These are phyloP conservation scores for Drosophila koepferae DNA, from an alignment of 2,888 invertebrate species.

Conservation along the genomic window DNA sequence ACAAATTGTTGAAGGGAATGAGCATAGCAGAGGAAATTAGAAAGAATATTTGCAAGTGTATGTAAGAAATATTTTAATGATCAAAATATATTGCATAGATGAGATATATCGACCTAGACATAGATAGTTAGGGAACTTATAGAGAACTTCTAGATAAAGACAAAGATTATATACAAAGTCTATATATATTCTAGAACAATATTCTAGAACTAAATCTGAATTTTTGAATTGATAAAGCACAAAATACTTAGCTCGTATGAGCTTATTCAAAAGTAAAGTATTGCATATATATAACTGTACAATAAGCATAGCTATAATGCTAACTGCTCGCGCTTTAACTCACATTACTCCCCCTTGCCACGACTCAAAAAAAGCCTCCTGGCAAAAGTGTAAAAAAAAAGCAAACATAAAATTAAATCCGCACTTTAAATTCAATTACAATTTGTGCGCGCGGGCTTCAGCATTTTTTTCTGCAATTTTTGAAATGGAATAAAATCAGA, in stretches of 20 bases:
- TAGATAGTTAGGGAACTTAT: background rate
- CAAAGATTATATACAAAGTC: no score
- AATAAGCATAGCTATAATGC: background rate
- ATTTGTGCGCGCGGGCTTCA: conserved; percentile 45
- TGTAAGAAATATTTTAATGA: background rate
- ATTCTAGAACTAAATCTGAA: no score
- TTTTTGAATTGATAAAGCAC: no score
- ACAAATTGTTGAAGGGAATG: conserved; percentile 19
- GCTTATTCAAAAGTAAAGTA: background rate
- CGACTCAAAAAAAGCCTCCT: background rate
- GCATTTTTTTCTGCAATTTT: background rate
- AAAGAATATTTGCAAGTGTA: background rate
- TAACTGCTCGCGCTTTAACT: background rate
- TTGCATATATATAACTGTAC: background rate
- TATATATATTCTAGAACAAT: no score
- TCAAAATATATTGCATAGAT: background rate
- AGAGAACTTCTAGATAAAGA: no score
- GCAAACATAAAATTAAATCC: conserved; percentile 61
- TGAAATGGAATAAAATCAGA: conserved; percentile 5
- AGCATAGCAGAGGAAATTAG: conserved; percentile 5
- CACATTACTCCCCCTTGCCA: background rate
- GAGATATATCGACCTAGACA: background rate
- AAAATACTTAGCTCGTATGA: background rate
- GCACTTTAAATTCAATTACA: conserved; percentile 81
- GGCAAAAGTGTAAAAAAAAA: conserved; percentile 32